Base-by-base conservation (phyloP, 2,888 invertebrate genomes). In the Cheilosia vulpina region DNA sequence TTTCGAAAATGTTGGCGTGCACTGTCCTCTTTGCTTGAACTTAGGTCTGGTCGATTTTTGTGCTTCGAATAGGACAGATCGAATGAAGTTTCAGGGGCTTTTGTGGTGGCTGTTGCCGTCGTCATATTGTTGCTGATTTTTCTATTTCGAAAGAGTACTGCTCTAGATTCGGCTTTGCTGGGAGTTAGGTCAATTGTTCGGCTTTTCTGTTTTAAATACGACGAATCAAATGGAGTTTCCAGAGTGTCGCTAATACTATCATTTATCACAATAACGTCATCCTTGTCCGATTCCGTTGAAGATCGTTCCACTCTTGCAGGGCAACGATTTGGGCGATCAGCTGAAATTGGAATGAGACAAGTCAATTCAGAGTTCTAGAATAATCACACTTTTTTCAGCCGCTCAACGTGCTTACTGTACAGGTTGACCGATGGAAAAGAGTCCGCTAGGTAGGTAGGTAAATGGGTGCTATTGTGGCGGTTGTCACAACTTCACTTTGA, bases 261-360 rank as follows among this genome's bases (percentile, higher is more conserved):
- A 43, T 66, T 72, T 80, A 85, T 85, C 66, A 85, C 76, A 76
- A 85, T 85, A 50, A 76, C 76, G 57, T 85, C 85, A 38, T 85
- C 85, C 13, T 85, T 81, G 4, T 85, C 83, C 1, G 53, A 31
- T 41, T 81, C 81, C 11, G 38, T 41, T 43, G 50, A 31, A 0
- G 66, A 27, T 17, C 66, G 63, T 2, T 79, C 65, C 43, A n/a
- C 41, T 52, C 50, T 13, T 27, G 21, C 50, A 17, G 13, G 52
- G 34, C 43, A 57, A 41, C n/a, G 69, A 45, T 69, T 45, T 58
- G 15, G 17, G n/a, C 47, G 47, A 47, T 17, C 47, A 17, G 17
- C n/a, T 47, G 17, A 47, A 19, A 19, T 17, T 17, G 9, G 3
- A 43, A 68, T n/a, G 17, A 53, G 19, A 60, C 15, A 52, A 17